Percentiles rank a stretch among this genome's conserved stretches.
These are phyloP conservation scores for Ophion ellenae DNA, from an alignment of 2,888 invertebrate genomes.

Conservation along the genomic window DNA sequence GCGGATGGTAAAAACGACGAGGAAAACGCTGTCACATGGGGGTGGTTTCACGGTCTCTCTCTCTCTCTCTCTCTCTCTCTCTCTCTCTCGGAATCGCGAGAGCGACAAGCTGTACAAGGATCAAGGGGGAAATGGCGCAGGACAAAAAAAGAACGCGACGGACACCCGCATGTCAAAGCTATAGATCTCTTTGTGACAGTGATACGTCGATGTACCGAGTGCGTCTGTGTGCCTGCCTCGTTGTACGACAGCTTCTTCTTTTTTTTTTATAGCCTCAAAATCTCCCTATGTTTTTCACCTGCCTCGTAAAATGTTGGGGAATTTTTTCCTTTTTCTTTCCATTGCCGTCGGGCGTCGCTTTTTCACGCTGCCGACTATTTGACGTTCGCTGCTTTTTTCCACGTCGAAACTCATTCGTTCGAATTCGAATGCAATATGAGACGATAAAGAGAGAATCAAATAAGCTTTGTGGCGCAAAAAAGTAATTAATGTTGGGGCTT, in stretches of 20 bases:
- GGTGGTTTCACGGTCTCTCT: neutral
- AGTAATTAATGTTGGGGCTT: neutral
- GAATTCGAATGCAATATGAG: neutral
- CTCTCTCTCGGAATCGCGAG: slow-evolving; percentile 2
- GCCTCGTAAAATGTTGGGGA: slow-evolving; percentile 24
- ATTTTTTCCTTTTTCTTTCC: neutral
- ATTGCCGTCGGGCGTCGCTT: neutral
- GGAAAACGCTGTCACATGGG: slow-evolving; percentile 15
- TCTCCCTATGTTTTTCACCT: slow-evolving; percentile 2
- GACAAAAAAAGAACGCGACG: slow-evolving; percentile 43
- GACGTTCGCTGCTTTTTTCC: neutral
- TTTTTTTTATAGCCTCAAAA: slow-evolving; percentile 38
- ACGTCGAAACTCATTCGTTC: neutral
- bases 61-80: neutral
- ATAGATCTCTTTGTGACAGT: slow-evolving; percentile 18
- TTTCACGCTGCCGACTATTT: neutral
- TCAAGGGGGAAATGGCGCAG: slow-evolving; percentile 17
- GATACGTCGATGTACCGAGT: slow-evolving; percentile 14
- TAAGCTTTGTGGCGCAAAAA: neutral
- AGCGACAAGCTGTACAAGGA: slow-evolving; percentile 39
- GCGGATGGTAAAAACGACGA: slow-evolving; percentile 49
- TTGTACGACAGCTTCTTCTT: slow-evolving; percentile 17
- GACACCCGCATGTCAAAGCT: slow-evolving; percentile 33
- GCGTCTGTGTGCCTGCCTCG: neutral
- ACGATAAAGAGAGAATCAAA: neutral